Percentiles rank a stretch among this genome's conserved stretches.
These are phyloP conservation scores for Alviniconcha strummeri DNA, from an alignment of 2,888 invertebrate species.

Conservation along the genomic window DNA sequence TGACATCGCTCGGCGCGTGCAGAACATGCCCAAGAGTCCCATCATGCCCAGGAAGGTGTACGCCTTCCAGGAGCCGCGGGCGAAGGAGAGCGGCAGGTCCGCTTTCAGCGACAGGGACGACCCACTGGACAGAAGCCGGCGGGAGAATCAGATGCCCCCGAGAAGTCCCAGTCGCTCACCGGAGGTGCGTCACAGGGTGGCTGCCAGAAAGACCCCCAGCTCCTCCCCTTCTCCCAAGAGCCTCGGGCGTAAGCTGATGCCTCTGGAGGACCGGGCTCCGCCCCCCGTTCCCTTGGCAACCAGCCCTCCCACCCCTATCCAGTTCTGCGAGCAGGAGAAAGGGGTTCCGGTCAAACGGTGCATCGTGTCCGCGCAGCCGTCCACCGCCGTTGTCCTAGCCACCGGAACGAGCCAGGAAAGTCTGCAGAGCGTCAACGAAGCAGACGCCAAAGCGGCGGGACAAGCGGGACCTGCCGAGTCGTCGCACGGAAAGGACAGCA, in stretches of 20 bases:
- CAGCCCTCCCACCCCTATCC: background rate
- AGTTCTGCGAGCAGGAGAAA: constrained; percentile 19
- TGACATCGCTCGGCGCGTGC: constrained; percentile 9
- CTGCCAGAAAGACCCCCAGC: constrained; percentile 15
- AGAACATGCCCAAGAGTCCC: constrained; percentile 25
- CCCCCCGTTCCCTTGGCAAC: background rate
- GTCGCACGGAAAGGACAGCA: background rate
- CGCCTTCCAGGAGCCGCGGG: constrained; percentile 10
- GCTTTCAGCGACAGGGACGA: background rate
- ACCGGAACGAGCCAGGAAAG: background rate
- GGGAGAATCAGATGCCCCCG: constrained; percentile 16
- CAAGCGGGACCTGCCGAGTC: background rate
- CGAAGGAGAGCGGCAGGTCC: background rate
- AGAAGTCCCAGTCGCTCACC: constrained; percentile 12
- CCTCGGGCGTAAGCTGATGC: constrained; percentile 22
- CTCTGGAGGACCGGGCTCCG: background rate
- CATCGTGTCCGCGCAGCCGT: constrained; percentile 25
- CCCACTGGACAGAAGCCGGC: background rate
- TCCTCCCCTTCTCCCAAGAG: constrained; percentile 27
- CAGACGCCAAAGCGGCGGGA: background rate
- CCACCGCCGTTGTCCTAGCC: constrained; percentile 25
- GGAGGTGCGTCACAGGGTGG: background rate
- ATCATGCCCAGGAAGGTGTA: constrained; percentile 19
- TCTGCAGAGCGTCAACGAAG: no score
- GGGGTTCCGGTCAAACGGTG: constrained; percentile 29